Evolutionary conservation across 1,140 invertebrate species (phyloP), one percentile per base, ranked within the genome.

Genomic region (Aphelenchoides avenae): DNA sequence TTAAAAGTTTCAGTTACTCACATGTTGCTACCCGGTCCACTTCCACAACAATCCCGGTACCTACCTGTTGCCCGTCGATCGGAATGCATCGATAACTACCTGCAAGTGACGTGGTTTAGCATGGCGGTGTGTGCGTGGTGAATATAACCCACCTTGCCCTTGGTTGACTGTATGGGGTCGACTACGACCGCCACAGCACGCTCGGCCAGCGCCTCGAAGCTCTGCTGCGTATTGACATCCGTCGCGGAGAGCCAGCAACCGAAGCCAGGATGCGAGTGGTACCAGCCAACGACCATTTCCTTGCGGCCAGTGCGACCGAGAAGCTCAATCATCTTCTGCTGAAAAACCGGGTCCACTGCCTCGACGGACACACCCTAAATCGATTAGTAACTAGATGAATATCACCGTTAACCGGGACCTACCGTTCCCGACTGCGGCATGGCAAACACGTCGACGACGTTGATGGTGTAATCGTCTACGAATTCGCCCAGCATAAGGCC

Each of bases 241-340:
- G 97, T 92, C 52, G 57, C 81, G 13, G 94, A 98, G 20, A 98
- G 81, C 94, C 94, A 98, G 77, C 94, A 99, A 36, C 94, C 94
- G 82, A 98, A 98, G 33, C 94, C 94, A 70, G 93, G 93, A 86
- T 97, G 94, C 40, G 91, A 95, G 75, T 97, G 93, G 72, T 97
- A 97, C 93, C 93, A 97, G 39, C 93, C 93, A 44, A 98, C 93
- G 5, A 97, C 94, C 93, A 97, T 98, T 81, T 99, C 94, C 13
- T 91, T 91, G 52, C 69, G 46, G 1, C 93, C 93, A 61, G 93
- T 97, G 80, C 95, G 91, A 78, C 94, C 91, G 36, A 99, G 80
- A 93, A 98, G 97, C 71, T 98, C 94, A 81, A 98, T 88, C 92
- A 98, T 98, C 82, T 96, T 97, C 18, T 94, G 91, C 83, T 99